These are phyloP conservation scores for Phorcus lineatus DNA, from an alignment of 2,888 invertebrate genomes.

Conservation along the genomic window DNA sequence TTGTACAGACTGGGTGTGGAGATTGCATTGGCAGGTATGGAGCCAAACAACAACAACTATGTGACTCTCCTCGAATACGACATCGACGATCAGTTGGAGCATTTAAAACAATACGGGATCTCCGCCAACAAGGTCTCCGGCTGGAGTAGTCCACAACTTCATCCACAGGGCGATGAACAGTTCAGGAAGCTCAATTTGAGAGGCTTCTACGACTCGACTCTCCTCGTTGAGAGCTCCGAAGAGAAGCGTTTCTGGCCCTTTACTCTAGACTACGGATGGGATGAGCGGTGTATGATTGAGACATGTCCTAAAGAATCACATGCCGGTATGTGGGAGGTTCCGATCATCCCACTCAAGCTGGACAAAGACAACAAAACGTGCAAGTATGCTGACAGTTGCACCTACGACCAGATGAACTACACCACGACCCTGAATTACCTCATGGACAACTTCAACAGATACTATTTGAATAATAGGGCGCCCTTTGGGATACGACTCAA, in stretches of 20 bases:
- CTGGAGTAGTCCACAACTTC: slow-evolving; percentile 51
- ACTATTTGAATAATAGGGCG: slow-evolving; percentile 78
- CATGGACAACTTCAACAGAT: slow-evolving; percentile 82
- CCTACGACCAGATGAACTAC: slow-evolving; percentile 41
- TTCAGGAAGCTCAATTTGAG: slow-evolving; percentile 44
- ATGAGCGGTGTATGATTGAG: slow-evolving; percentile 40
- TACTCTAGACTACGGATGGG: slow-evolving; percentile 53
- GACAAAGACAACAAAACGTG: slow-evolving; percentile 47
- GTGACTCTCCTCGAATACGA: slow-evolving; percentile 31
- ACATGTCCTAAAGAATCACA: slow-evolving; percentile 42
- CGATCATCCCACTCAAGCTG: slow-evolving; percentile 46
- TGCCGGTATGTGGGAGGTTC: slow-evolving; percentile 58
- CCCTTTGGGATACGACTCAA: slow-evolving; percentile 90
- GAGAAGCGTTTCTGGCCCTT: slow-evolving; percentile 51
- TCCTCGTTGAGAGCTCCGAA: slow-evolving; percentile 35
- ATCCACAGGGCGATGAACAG: slow-evolving; percentile 45
- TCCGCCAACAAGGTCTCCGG: slow-evolving; percentile 40
- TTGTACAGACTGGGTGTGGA: slow-evolving; percentile 48
- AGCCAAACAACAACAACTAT: slow-evolving; percentile 32
- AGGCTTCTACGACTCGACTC: slow-evolving; percentile 54
- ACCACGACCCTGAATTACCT: slow-evolving; percentile 77
- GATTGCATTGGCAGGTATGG: slow-evolving; percentile 50
- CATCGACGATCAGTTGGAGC: slow-evolving; percentile 39
- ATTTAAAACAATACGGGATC: slow-evolving; percentile 35
- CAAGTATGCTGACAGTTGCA: slow-evolving; percentile 59